phyloP scores from a whole-genome alignment of 2,888 invertebrate species.

The Drosophila peninsularis region DNA sequence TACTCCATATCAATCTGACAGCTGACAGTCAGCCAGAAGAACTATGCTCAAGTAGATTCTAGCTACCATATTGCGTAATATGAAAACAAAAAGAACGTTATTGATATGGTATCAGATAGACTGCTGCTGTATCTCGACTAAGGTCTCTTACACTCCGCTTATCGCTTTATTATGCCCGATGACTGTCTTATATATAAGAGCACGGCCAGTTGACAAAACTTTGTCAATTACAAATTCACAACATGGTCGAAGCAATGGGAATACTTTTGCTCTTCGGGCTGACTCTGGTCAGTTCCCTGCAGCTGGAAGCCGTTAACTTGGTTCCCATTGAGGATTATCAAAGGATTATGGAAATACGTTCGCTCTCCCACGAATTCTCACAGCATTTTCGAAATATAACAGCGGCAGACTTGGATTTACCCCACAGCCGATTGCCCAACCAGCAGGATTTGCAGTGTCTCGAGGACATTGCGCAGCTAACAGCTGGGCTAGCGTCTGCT shows the following conservation, averaged over 20 bases:
- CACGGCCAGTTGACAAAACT: neutral
- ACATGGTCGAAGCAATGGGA: constrained; percentile 11
- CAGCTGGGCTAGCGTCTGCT: constrained; percentile 4
- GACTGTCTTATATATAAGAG: constrained; percentile 8
- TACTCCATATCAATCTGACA: no score
- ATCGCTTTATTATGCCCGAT: neutral
- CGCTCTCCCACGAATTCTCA: constrained; percentile 32
- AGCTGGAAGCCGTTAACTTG: neutral
- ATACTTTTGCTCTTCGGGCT: constrained; percentile 1
- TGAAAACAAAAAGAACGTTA: neutral
- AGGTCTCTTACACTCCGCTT: neutral
- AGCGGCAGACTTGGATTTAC: neutral
- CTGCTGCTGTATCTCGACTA: neutral
- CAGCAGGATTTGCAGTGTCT: constrained; percentile 23
- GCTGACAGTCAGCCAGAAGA: neutral
- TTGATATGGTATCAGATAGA: constrained; percentile 2
- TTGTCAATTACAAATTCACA: constrained; percentile 4
- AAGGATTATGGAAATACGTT: constrained; percentile 11
- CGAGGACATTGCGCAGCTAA: constrained; percentile 23
- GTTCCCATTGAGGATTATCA: constrained; percentile 6
- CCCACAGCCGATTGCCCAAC: neutral
- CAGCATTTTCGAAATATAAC: constrained; percentile 30
- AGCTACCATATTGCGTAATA: neutral
- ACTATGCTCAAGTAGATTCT: neutral
- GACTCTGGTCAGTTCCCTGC: neutral